Evolutionary conservation across 2,888 invertebrate genomes (phyloP), one percentile per base, ranked within the genome.

Genomic region (Catocala nupta): DNA sequence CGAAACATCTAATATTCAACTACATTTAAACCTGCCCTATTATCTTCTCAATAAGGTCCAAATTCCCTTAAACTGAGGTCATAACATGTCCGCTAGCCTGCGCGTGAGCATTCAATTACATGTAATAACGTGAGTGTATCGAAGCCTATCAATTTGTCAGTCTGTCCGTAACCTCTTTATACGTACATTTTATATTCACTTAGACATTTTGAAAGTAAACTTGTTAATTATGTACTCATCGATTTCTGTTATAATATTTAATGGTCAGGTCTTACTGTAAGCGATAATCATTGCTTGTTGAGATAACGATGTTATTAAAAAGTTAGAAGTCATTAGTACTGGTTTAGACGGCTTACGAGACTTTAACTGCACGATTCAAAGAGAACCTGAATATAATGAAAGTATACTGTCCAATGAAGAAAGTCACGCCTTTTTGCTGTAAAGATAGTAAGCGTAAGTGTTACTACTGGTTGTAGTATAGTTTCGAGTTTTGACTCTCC

Each of bases 81-180:
- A 16, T 43, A 52, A 12, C 25, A 36, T 34, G 55, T 51, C 39
- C 71, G 79, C 81, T 81, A 81, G 78, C 79, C 80, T 79, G 79
- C 79, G 81, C 90, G 89, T 90, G 86, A 89, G 81, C 84, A 87
- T 92, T 91, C 90, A 92, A 92, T 91, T 90, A 90, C 81, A 60
- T 76, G 85, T 88, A 87, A 90, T 90, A 89, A 86, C 86, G 81
- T 74, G 80, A 82, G 79, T 81, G 78, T 83, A 83, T 85, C 82
- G 88, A 84, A 83, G 86, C 82, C 88, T 85, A 90, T 90, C 88
- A 89, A 89, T 89, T 88, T 89, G 85, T 87, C 82, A 80, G 86
- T 84, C 83, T 81, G 78, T 73, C 74, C 65, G 74, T 80, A 78
- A 82, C 78, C 79, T 78, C 81, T 81, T 82, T 80, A 80, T 74